Conservation (phyloP, 2,113 vertebrate species). For the Tinamus guttatus region DNA sequence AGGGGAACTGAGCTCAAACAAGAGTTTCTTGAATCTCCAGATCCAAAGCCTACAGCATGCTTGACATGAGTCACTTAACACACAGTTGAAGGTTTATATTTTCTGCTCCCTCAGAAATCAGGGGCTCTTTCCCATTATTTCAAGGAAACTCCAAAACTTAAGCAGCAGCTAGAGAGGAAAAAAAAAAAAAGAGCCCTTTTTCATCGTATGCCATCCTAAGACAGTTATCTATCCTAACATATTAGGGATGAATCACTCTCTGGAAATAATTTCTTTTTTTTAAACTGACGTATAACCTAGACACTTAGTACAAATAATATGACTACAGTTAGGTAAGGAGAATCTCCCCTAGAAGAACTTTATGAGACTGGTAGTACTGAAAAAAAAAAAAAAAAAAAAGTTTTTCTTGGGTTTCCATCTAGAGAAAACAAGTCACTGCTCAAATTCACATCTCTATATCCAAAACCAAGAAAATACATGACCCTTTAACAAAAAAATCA, state of each 20-base stretch:
- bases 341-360: background rate
- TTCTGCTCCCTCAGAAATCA: background rate
- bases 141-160: background rate
- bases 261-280: background rate
- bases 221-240: background rate
- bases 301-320: background rate
- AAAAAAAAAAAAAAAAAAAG: background rate
- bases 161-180: background rate
- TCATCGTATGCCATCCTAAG: background rate
- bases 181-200: background rate
- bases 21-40: background rate
- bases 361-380: background rate
- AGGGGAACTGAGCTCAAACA: background rate
- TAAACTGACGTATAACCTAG: background rate
- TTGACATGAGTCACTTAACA: background rate
- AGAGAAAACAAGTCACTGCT: background rate
- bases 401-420: too few relatives aligned
- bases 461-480: background rate
- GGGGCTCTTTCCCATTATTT: background rate
- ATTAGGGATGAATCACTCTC: background rate
- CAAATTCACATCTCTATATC: background rate
- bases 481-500: background rate
- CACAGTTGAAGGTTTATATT: background rate
- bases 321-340: background rate
- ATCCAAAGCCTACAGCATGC: background rate